Evolutionary conservation across 2,888 invertebrate species (phyloP), one percentile per base, ranked within the genome.

Genomic region (Ditylenchus weischeri): DNA sequence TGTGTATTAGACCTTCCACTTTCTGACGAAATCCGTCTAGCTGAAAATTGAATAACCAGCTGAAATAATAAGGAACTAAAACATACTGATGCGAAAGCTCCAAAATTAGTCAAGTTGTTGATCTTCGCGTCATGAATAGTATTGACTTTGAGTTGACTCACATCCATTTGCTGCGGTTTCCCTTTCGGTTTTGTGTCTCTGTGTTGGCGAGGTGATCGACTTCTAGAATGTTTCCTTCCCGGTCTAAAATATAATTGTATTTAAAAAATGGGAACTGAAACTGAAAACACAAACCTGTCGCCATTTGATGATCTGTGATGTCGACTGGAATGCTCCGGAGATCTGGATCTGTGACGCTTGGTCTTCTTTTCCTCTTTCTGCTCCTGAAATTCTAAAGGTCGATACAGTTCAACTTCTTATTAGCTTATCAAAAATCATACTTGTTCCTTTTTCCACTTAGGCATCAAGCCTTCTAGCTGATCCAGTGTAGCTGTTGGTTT

Each of bases 1-100:
- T 95, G 83, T 99, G 98, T 0, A 95, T 94, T 0, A 98, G 86
- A 0, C 98, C 98, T 84, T 98, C 98, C 89, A 91, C 91, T 64
- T 84, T 88, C 75, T 90, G 90, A 61, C 89, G 88, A 60, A 98
- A 86, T 0, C 94, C 93, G 81, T 94, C 92, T 29, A 98, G 86
- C 85, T 94, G 63, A 63, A 78, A 66, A 38, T 29, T 58, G 43
- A 13, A 10, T 15, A 23, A 8, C 47, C 21, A 21, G 15, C 18
- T 54, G 43, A 66, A 72, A 1, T 3, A 13, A 19, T 2, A 2
- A 19, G 50, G 2, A 38, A 54, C 35, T 21, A 67, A 19, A 18
- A 68, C 63, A 13, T 64, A 72, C 78, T 68, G 70, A 93, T 0
- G 95, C 92, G 84, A 98, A 98, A 83, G 95, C 95, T 0, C 98